Evolutionary conservation across 2,113 vertebrate species (phyloP), one percentile per base, ranked within the genome.

Genomic region (Poecilia latipinna): DNA sequence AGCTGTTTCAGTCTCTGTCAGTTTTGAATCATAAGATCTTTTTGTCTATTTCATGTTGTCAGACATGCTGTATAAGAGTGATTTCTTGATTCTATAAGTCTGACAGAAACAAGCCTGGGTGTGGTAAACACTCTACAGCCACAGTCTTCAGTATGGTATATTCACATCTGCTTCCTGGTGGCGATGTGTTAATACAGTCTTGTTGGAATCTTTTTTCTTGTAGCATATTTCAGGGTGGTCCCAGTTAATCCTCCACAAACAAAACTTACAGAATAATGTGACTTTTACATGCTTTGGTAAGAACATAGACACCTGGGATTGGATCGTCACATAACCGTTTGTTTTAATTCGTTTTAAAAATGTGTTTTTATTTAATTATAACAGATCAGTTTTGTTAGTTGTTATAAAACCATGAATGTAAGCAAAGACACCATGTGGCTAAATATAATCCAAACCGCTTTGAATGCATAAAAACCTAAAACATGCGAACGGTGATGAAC

Each of bases 401-500:
- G 70, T 62, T 17, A 12, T 3, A n/a, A 4, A 37, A 29, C 13
- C 24, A 10, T 31, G 8, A 31, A 28, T 54, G 19, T n/a, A 22
- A 24, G 19, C 2, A n/a, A 54, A 54, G 19, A 24, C 42, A 62
- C 51, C 51, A 70, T 24, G 0, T 71, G 37, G 24, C 73, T 12
- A 68, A 68, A 37, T n/a, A 10, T n/a, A 29, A 24, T 61, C 19
- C 15, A 60, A 44, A 61, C 72, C 65, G 65, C 57, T 81, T 17
- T 8, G 42, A 80, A 68, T 77, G 33, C 44, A 61, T 33, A 44
- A 31, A 57, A 37, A 37, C 65, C 33, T 42, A 26, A 54, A 65
- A 72, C 35, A 39, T 71, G 10, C 8, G 28, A 48, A 22, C 28
- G 64, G 72, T 70, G 32, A 60, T 60, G 62, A 76, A 73, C n/a